phyloP scores from a whole-genome alignment of 2,797 vertebrate species.

The Ceyx erithaca region DNA sequence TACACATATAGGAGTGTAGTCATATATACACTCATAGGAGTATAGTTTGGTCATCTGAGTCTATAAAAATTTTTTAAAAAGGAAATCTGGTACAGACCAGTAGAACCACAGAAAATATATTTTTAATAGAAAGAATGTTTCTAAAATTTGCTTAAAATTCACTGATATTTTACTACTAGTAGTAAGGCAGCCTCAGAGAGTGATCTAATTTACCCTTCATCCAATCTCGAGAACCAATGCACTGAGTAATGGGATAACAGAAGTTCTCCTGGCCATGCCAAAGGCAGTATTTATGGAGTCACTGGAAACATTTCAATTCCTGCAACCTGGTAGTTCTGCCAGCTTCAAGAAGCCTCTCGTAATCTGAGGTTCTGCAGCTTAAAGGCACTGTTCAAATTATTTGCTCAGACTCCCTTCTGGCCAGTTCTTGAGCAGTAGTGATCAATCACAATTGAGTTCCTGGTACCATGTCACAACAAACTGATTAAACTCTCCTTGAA shows the following conservation, averaged over 20 bases:
- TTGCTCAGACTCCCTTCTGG: constrained; percentile 69
- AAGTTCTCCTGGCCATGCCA: background rate
- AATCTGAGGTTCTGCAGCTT: constrained; percentile 46
- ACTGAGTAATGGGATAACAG: background rate
- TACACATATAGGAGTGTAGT: background rate
- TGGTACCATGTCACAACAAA: constrained; percentile 72
- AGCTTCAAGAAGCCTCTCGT: constrained; percentile 28
- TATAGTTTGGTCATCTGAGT: background rate
- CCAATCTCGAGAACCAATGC: background rate
- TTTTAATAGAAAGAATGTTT: background rate
- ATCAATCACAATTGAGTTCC: constrained; percentile 80
- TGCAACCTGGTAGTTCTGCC: background rate
- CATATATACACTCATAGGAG: too few species aligned
- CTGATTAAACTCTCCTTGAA: constrained; percentile 76
- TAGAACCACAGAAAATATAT: background rate
- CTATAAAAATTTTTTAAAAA: background rate
- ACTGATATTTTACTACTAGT: background rate
- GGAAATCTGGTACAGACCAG: background rate
- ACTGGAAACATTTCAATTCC: background rate
- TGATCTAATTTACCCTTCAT: background rate
- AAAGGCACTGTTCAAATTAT: constrained; percentile 48
- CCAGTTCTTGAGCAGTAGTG: constrained; percentile 64
- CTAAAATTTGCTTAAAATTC: background rate
- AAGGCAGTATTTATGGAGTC: background rate
- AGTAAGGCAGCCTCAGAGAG: background rate